A percentile compares a stretch with the other conserved stretches of the same genome.
Evolutionary conservation across 2,797 vertebrate genomes (phyloP).

Genomic region (Sciurus carolinensis): DNA sequence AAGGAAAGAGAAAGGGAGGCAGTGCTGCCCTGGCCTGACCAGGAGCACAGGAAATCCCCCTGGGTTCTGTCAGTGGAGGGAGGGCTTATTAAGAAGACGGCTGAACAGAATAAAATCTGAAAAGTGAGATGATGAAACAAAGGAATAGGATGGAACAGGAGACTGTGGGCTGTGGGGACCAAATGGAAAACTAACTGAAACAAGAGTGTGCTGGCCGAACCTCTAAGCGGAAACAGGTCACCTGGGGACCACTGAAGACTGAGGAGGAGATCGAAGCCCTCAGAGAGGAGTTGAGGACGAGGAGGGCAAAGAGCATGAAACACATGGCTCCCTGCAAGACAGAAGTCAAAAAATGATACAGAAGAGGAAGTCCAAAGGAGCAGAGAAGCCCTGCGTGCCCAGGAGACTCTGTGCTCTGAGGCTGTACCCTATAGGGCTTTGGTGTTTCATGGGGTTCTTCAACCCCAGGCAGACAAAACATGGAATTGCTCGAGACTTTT

Average conservation of each 20-base stretch:
- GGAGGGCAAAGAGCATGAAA: background rate
- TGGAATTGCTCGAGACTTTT: background rate
- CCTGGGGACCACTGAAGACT: background rate
- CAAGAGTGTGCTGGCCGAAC: background rate
- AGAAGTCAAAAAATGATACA: background rate
- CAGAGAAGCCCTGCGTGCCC: background rate
- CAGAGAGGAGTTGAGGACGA: background rate
- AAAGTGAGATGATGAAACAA: background rate
- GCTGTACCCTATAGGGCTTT: background rate
- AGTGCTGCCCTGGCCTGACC: no score
- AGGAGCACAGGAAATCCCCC: background rate
- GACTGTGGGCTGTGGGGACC: background rate
- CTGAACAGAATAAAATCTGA: background rate
- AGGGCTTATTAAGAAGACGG: background rate
- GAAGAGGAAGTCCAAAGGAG: background rate
- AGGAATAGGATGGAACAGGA: background rate
- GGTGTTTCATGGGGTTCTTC: background rate
- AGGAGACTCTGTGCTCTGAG: background rate
- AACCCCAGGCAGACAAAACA: background rate
- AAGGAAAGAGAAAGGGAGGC: background rate
- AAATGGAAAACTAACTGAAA: background rate
- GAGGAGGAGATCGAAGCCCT: background rate
- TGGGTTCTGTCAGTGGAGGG: background rate
- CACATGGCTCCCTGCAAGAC: background rate
- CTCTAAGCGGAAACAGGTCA: background rate